Base-by-base conservation (phyloP, 2,113 vertebrate species). In the Trematocara variabile region DNA sequence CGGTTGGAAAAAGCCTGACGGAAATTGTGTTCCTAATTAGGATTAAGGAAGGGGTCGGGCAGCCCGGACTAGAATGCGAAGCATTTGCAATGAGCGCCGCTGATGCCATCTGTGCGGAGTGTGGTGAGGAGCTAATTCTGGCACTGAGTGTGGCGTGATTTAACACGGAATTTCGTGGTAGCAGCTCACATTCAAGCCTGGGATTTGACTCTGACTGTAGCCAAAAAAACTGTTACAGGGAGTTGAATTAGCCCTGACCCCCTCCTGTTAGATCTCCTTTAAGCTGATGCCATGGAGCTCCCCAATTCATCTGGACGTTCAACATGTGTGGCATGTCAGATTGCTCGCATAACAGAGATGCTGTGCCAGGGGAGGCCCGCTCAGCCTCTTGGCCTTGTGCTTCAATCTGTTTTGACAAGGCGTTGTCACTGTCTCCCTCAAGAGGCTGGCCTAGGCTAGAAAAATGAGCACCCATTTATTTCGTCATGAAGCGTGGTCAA, bases 11-110 rank as follows among this genome's bases (percentile, higher is more conserved):
- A 91, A 85, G 84, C 89, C 88, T 84, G 88, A 85, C 94, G 87
- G 91, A 95, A 95, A 96, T 95, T 92, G 93, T 94, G 95, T 96
- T 95, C 95, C 96, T 97, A 96, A 96, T 97, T 96, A 96, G 96
- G 96, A 96, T 97, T 96, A 96, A 94, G 93, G 94, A 95, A 95
- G 93, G 94, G 96, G 95, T 96, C 93, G 90, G 94, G 94, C 94
- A 91, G 90, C 81, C 92, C 86, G 93, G 89, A 94, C 90, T 84
- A 93, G 95, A 95, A 96, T 96, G 96, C 56, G 53, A 96, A 92
- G 95, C 93, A 96, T 97, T 94, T 94, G 94, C 94, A 93, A 82
- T 22, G 89, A 95, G 92, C 80, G 85, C 87, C 39, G 88, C 89
- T 85, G 91, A 91, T 91, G 94, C 95, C 96, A 96, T 96, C 96